A percentile compares a stretch with the other conserved stretches of the same genome.
phyloP scores from a whole-genome alignment of 2,113 vertebrate genomes.

The Terrapene triunguis region DNA sequence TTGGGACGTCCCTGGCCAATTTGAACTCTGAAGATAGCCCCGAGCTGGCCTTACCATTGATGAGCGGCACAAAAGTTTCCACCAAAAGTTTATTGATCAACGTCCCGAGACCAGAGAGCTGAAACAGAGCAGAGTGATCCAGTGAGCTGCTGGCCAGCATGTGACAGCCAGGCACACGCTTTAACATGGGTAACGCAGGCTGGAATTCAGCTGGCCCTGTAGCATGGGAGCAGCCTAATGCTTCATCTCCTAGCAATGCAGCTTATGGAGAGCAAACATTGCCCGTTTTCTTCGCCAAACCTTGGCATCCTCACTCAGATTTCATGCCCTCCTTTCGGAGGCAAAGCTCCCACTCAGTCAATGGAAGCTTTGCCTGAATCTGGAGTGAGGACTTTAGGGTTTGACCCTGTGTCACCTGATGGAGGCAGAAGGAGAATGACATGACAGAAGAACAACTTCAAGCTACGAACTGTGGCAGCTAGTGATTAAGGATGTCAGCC shows the following conservation, averaged over 20 bases:
- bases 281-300: neutral
- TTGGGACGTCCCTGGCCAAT: too few relatives aligned
- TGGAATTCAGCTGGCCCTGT: accelerated
- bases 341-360: accelerated
- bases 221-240: neutral
- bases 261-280: neutral
- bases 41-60: constrained; percentile 23
- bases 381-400: neutral
- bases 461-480: neutral
- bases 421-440: neutral
- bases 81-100: neutral
- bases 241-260: neutral
- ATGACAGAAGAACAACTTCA: neutral
- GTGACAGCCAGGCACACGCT: accelerated
- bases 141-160: neutral
- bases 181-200: neutral
- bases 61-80: accelerated
- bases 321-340: neutral
- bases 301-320: neutral
- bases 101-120: neutral
- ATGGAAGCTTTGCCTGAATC: neutral
- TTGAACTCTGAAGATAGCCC: too few relatives aligned
- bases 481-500: neutral
- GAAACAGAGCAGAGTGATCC: neutral
- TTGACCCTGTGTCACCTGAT: neutral